Conservation (phyloP, 1,140 invertebrate genomes). For the Lamellibrachia luymesi region DNA sequence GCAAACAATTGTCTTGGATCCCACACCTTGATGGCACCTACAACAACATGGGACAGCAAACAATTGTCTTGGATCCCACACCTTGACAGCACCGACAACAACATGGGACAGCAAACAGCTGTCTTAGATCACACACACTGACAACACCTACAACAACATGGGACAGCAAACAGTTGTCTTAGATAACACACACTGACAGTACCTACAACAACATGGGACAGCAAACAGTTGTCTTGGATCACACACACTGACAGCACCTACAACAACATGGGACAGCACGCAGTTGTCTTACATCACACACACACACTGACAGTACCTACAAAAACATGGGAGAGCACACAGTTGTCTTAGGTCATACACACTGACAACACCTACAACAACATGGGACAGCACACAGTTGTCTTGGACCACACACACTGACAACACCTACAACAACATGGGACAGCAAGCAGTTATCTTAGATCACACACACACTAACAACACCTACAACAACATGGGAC, state of each 20-base stretch:
- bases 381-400: background rate
- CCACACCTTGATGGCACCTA: constrained; percentile 90
- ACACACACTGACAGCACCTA: background rate
- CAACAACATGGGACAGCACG: background rate
- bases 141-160: constrained; percentile 67
- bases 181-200: background rate
- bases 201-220: background rate
- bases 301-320: background rate
- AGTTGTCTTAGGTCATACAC: background rate
- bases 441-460: background rate
- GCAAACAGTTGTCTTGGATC: background rate
- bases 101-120: constrained; percentile 61
- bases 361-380: background rate
- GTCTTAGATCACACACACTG: constrained; percentile 92
- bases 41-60: constrained; percentile 47
- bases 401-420: background rate
- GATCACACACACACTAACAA: background rate
- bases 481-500: background rate
- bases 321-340: background rate
- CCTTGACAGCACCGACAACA: constrained; percentile 75
- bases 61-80: constrained; percentile 89
- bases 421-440: background rate
- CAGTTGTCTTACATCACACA: background rate
- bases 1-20: constrained; percentile 79
- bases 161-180: background rate